Base-by-base conservation (phyloP, 30 jellyfish, hydroid and myxozoan species). In the Catostylus mosaicus region DNA sequence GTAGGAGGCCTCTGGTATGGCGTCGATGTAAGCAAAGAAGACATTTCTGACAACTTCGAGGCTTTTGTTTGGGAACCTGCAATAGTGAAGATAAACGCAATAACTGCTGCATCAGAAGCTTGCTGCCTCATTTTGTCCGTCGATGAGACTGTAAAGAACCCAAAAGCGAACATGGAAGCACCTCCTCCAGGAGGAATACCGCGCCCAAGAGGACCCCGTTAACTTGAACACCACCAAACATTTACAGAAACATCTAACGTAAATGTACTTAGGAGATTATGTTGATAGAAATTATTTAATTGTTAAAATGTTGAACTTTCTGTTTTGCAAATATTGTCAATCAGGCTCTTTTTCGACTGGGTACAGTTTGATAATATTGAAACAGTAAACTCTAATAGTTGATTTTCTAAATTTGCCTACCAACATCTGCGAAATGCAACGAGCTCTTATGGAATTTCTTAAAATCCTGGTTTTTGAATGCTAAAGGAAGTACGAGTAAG, bases 51-150 rank as follows among this genome's bases (percentile, higher is more conserved):
- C 77, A 95, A 95, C 73, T 89, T 88, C 71, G 94, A 84, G 57
- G 96, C 97, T 10, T 95, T 89, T 62, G 99, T 95, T 36, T 95
- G 99, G 99, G 99, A 95, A 80, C 99, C 99, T 12, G 97, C 99
- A 24, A 77, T 95, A 50, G 97, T 89, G 35, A 82, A 96, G 61
- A 84, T 89, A 70, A 95, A 95, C 54, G 97, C 99, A 2, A 75
- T 95, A 8, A 89, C 97, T 38, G 99, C 99, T 4, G 99, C 99
- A 10, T 78, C 99, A 4, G 99, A 95, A 68, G 99, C 99, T 1
- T 96, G 97, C 32, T 88, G 97, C 47, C 70, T 95, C 37, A 70
- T 95, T 29, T 81, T 95, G 35, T 84, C 97, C 0, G 95, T 95
- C 47, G 99, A 95, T 54, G 99, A 95, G 79, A 95, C 99, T 70